phyloP scores from a whole-genome alignment of 2,888 invertebrate genomes.

The Sinopyrophorus schimmeli region DNA sequence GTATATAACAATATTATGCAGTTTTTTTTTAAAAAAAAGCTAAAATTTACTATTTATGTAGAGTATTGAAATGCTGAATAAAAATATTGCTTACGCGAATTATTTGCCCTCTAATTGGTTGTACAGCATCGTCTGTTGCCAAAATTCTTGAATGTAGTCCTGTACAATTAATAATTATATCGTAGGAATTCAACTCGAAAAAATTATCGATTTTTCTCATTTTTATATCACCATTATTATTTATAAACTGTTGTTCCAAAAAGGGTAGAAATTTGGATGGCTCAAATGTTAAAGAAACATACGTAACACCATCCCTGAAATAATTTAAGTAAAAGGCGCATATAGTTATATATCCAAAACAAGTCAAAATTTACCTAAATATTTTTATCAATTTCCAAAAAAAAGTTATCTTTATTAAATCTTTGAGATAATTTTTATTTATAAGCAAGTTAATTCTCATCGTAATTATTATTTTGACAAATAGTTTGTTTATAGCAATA shows the following conservation, averaged over 20 bases:
- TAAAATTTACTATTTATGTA: too few species aligned
- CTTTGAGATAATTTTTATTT: too few species aligned
- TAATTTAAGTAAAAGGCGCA: neutral
- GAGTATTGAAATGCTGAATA: too few species aligned
- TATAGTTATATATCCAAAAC: neutral
- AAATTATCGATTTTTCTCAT: slow-evolving; percentile 59
- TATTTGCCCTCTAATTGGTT: slow-evolving; percentile 77
- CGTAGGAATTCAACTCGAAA: slow-evolving; percentile 56
- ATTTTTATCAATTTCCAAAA: too few species aligned
- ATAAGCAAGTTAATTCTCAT: too few species aligned
- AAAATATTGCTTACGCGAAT: slow-evolving; percentile 61
- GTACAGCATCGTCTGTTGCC: slow-evolving; percentile 63
- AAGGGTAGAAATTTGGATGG: slow-evolving; percentile 68
- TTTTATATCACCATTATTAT: slow-evolving; percentile 62
- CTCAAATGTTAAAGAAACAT: slow-evolving; percentile 70
- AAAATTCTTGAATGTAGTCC: slow-evolving; percentile 70
- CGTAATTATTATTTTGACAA: too few species aligned
- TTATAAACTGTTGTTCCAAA: slow-evolving; percentile 64
- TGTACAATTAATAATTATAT: slow-evolving; percentile 79
- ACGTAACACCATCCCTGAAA: slow-evolving; percentile 64
- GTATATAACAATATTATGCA: too few species aligned
- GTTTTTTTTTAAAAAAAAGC: too few species aligned
- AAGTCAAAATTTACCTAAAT: neutral
- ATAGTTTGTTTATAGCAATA: too few species aligned
- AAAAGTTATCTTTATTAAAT: too few species aligned